Percentiles rank a stretch among this genome's conserved stretches.
Conservation (phyloP, 1,140 invertebrate species). For the Solenopsis invicta region DNA sequence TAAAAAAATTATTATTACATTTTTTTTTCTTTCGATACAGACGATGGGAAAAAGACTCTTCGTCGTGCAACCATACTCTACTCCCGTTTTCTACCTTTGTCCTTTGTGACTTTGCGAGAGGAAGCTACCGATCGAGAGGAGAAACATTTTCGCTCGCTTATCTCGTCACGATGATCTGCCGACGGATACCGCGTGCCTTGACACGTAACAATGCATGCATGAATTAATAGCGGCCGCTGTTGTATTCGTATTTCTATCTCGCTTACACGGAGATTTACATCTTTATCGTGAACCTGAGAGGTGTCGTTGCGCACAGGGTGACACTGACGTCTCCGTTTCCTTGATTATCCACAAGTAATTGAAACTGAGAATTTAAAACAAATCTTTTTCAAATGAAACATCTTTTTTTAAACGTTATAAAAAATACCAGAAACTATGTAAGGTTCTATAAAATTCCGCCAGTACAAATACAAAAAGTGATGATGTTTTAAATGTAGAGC, state of each 20-base stretch:
- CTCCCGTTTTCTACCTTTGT: constrained; percentile 42
- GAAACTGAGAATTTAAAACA: not conserved
- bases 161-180: constrained; percentile 85
- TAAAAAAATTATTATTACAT: constrained; percentile 68
- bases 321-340: constrained; percentile 20
- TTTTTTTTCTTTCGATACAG: constrained; percentile 39
- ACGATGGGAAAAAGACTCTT: constrained; percentile 51
- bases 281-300: constrained; percentile 77
- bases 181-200: constrained; percentile 83
- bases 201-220: constrained; percentile 86
- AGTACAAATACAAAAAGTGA: not conserved
- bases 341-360: constrained; percentile 4
- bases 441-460: not conserved
- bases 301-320: constrained; percentile 51
- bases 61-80: constrained; percentile 19
- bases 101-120: constrained; percentile 28
- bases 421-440: not conserved
- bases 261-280: constrained; percentile 80
- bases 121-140: constrained; percentile 73
- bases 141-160: constrained; percentile 78
- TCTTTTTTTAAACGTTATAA: not conserved
- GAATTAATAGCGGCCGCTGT: constrained; percentile 84
- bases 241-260: constrained; percentile 71
- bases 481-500: not conserved
- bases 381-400: not conserved